A percentile compares a stretch with the other conserved stretches of the same genome.
These are phyloP conservation scores for Opisthocomus hoazin DNA, from an alignment of 2,113 vertebrate species.

Conservation along the genomic window DNA sequence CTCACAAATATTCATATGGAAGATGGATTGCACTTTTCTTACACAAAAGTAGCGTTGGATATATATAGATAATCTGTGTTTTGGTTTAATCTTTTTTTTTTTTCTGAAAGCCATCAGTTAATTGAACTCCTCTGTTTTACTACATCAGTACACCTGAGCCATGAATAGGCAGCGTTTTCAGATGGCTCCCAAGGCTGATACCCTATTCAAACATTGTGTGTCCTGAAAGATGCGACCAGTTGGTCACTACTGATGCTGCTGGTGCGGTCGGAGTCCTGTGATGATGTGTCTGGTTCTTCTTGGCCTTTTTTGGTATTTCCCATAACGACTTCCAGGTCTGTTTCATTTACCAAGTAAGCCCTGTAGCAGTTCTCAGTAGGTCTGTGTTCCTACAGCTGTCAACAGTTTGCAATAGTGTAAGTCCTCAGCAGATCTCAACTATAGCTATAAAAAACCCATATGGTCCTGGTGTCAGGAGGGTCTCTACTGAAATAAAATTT, in stretches of 20 bases:
- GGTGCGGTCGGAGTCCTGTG: not conserved
- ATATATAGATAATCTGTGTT: not conserved
- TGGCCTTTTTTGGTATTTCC: not conserved
- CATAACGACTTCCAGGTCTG: not conserved
- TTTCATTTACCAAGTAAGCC: not conserved
- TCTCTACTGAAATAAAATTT: not conserved
- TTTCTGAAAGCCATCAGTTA: not conserved
- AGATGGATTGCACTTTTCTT: not conserved
- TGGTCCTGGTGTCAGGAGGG: not conserved
- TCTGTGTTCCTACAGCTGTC: not conserved
- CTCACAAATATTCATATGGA: not conserved
- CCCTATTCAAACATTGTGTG: rapidly evolving
- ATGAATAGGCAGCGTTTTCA: not conserved
- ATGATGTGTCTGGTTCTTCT: not conserved
- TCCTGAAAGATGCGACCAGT: not conserved
- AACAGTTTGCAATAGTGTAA: not conserved
- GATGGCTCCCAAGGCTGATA: not conserved
- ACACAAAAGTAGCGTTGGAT: not conserved
- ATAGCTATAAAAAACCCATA: not conserved
- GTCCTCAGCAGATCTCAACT: not conserved
- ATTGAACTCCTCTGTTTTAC: not conserved
- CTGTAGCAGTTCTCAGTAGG: not conserved
- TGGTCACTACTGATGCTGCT: not conserved
- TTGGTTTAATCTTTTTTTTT: not conserved
- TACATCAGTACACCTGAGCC: not conserved